Evolutionary conservation across 1,140 invertebrate species (phyloP).

Genomic region (Drosophila hydei): DNA sequence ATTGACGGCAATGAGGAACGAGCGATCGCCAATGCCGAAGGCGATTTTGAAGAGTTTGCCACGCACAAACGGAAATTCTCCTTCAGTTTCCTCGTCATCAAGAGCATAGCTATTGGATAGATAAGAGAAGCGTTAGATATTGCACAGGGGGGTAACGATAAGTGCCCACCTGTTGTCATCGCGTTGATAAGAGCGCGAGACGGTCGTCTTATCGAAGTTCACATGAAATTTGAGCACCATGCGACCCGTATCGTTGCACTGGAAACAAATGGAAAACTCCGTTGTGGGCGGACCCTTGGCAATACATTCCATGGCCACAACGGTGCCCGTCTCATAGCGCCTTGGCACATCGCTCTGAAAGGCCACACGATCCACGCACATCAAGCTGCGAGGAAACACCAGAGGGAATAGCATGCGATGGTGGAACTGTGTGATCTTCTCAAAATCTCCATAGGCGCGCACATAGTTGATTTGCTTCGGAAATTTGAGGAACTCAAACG

Average conservation of each 20-base stretch:
- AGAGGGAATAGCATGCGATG: conserved; percentile 80
- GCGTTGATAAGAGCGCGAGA: conserved; percentile 71
- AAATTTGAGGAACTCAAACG: conserved; percentile 80
- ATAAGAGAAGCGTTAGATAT: not conserved
- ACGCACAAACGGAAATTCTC: conserved; percentile 79
- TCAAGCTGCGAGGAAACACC: conserved; percentile 72
- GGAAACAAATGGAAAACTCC: conserved; percentile 82
- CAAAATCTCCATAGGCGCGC: conserved; percentile 77
- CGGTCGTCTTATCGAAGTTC: conserved; percentile 76
- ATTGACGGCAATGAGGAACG: conserved; percentile 81
- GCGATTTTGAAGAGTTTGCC: conserved; percentile 82
- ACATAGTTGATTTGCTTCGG: conserved; percentile 81
- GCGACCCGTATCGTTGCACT: conserved; percentile 78
- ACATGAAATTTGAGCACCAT: conserved; percentile 76
- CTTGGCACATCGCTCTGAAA: conserved; percentile 81
- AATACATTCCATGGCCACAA: conserved; percentile 82
- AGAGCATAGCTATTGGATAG: conserved; percentile 57
- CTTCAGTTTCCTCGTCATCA: conserved; percentile 81
- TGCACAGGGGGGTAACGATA: not conserved
- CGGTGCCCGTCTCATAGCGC: conserved; percentile 77
- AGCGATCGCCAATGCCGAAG: conserved; percentile 79
- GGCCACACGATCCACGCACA: conserved; percentile 72
- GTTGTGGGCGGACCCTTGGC: conserved; percentile 76
- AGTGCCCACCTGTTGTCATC: conserved; percentile 69
- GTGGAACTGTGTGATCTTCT: conserved; percentile 81